Evolutionary conservation across 2,797 vertebrate species (phyloP).

Genomic region (Nothura maculosa): DNA sequence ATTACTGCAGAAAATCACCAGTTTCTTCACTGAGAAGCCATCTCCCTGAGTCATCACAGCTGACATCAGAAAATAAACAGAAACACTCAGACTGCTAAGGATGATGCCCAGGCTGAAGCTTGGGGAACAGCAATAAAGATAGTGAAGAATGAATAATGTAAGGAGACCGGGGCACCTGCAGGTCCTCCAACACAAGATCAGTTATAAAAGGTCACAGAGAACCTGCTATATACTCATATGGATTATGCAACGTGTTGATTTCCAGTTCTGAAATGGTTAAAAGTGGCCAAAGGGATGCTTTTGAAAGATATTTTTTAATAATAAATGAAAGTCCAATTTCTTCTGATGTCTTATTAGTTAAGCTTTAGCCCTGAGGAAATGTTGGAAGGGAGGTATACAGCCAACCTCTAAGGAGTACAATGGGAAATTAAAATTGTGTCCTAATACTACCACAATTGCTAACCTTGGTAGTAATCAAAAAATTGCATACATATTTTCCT

Average conservation of each 20-base stretch:
- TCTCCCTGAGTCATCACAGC: background rate
- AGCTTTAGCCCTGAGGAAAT: background rate
- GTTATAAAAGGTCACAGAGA: background rate
- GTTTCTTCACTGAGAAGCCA: background rate
- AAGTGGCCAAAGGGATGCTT: background rate
- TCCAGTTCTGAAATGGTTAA: background rate
- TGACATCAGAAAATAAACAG: background rate
- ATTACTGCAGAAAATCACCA: background rate
- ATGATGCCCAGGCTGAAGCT: background rate
- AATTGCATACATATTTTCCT: background rate
- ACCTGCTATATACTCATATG: rapidly evolving
- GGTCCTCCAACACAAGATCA: background rate
- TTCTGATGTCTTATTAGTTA: background rate
- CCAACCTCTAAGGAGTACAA: background rate
- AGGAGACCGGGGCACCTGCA: background rate
- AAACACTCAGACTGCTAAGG: background rate
- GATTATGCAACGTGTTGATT: background rate
- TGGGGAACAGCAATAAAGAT: background rate
- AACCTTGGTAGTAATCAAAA: background rate
- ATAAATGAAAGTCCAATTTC: background rate
- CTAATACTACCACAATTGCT: background rate
- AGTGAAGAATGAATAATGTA: background rate
- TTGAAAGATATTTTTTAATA: background rate
- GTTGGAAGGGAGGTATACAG: background rate
- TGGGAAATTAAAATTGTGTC: slow-evolving; percentile 1